These are phyloP conservation scores for Ctenicera cuprea DNA, from an alignment of 2,888 invertebrate species.

Conservation along the genomic window DNA sequence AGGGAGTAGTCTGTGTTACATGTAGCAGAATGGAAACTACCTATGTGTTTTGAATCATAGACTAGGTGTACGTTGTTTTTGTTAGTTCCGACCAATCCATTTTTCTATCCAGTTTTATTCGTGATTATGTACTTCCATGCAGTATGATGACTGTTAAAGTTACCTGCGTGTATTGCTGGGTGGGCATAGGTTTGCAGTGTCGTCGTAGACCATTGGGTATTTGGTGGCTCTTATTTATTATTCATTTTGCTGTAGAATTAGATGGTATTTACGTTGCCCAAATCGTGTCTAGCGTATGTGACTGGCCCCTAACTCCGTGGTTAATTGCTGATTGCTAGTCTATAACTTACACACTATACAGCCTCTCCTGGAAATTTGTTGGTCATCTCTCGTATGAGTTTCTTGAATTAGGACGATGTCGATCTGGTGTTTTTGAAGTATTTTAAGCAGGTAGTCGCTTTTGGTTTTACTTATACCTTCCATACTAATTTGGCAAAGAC, in stretches of 20 bases:
- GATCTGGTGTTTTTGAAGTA: not conserved
- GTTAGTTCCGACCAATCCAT: not conserved
- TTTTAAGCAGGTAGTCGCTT: not conserved
- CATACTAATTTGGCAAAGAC: not conserved
- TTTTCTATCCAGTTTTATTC: not conserved
- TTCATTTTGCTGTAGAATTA: not conserved
- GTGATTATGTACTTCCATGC: not conserved
- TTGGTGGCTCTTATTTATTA: not conserved
- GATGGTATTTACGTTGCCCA: not conserved
- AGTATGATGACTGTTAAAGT: constrained; percentile 22
- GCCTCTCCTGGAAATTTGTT: constrained; percentile 4
- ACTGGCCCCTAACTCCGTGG: constrained; percentile 1
- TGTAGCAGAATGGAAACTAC: not conserved
- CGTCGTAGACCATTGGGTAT: not conserved
- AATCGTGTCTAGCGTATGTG: constrained; percentile 3
- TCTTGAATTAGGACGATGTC: constrained; percentile 16
- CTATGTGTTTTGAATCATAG: constrained; percentile 1
- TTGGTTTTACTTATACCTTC: not conserved
- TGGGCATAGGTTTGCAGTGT: not conserved
- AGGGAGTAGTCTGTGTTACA: not conserved
- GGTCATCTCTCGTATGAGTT: not conserved
- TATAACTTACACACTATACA: no score
- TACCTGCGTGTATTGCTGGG: constrained; percentile 3
- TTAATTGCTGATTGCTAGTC: constrained; percentile 4
- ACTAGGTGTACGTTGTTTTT: not conserved